Percentiles rank a stretch among this genome's conserved stretches.
Evolutionary conservation across 2,113 vertebrate genomes (phyloP).

Genomic region (Gymnobelideus leadbeateri): DNA sequence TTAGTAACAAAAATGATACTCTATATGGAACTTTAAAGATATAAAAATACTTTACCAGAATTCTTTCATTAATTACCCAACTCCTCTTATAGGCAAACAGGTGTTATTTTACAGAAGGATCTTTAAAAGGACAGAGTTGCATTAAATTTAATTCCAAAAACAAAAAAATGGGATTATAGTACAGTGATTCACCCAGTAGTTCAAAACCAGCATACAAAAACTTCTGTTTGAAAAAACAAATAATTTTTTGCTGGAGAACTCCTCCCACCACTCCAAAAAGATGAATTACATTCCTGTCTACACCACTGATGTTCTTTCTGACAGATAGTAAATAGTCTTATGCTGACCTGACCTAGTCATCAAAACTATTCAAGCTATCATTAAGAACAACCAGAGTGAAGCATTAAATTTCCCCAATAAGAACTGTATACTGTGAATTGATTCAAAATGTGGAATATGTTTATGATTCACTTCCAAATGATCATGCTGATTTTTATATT

Average conservation of each 20-base stretch:
- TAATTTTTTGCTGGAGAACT: conserved; percentile 20
- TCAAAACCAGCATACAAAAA: conserved; percentile 28
- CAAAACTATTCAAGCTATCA: conserved; percentile 20
- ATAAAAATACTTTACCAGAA: conserved; percentile 44
- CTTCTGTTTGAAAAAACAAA: conserved; percentile 12
- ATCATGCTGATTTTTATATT: conserved; percentile 35
- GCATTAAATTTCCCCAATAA: neutral
- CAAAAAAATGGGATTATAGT: conserved; percentile 43
- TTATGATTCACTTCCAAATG: conserved; percentile 43
- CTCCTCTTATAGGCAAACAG: neutral
- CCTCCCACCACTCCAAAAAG: conserved; percentile 26
- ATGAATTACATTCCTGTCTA: conserved; percentile 28
- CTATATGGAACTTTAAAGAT: conserved; percentile 31
- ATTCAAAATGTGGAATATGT: conserved; percentile 27
- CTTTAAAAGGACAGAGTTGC: neutral
- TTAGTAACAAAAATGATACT: conserved; percentile 18
- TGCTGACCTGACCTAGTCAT: conserved; percentile 32
- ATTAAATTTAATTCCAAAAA: neutral
- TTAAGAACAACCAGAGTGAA: conserved; percentile 18
- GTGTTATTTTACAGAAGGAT: conserved; percentile 32
- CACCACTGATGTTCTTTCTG: neutral
- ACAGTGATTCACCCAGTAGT: neutral
- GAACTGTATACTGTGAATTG: neutral
- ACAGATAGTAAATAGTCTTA: conserved; percentile 36
- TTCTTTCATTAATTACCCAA: conserved; percentile 13